Base-by-base conservation (phyloP, 2,797 vertebrate genomes). In the Liparis tanakae region DNA sequence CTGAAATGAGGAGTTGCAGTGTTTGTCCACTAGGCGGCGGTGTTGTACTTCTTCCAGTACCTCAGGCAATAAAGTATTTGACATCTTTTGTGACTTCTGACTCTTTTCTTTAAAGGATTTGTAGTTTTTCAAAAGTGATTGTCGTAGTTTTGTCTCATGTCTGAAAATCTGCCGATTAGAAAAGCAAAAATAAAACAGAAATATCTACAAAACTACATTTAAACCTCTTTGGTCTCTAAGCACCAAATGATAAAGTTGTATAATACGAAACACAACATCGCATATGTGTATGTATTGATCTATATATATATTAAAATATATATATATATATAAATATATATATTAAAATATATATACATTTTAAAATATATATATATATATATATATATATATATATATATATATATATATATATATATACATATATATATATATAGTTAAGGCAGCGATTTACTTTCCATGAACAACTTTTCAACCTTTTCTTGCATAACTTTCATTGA, bases 1-100 rank as follows among this genome's bases (percentile, higher is more conserved):
- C 75, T 85, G 78, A 74, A 56, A 70, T 70, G n/a, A 62, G 76
- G 82, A 83, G 85, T 87, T 88, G 80, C 85, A 66, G 53, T 67
- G 60, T 78, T 61, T 66, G 50, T 85, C 89, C 93, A 91, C 83
- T 82, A 88, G 93, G 73, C 83, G 93, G 87, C 71, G 56, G 22
- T 54, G 53, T 84, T 81, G 72, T 25, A 78, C 82, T 51, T 90
- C 88, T 88, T 88, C 82, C 81, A 89, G 87, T 79, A 87, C 87
- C 82, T 73, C 76, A 88, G 87, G 48, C 57, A 7, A 7, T n/a
- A 7, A 70, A 54, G 56, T 44, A 1, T 33, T 51, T 53, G 7
- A 41, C 8, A 33, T 14, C 10, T n/a, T 18, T 17, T 44, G 33
- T 13, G 1, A 61, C 5, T 10, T 10, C 3, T 4, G 2, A 56